Conservation (phyloP, 2,888 invertebrate genomes). For the Phanerotoma sp. region DNA sequence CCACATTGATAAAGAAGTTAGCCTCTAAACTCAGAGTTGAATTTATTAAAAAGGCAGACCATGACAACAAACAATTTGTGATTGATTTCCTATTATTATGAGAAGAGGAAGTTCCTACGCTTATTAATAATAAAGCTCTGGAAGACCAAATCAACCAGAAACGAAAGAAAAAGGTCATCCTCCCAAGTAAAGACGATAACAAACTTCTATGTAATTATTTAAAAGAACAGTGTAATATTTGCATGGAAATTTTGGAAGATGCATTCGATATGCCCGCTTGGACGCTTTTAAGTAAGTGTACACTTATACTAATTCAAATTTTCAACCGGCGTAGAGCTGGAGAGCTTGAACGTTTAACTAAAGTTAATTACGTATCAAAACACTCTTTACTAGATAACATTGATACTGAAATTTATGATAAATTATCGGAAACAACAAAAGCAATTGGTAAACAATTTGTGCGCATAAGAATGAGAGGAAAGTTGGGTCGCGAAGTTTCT, state of each 20-base stretch:
- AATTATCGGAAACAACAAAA: no score
- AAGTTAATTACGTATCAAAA: no score
- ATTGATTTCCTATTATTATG: constrained; percentile 8
- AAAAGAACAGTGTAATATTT: not conserved
- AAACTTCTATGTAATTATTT: constrained; percentile 3
- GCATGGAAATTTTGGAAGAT: not conserved
- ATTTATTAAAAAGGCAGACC: constrained; percentile 6
- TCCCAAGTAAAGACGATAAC: constrained; percentile 8
- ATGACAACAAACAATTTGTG: not conserved
- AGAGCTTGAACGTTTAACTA: no score
- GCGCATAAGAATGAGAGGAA: no score
- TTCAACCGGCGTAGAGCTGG: no score
- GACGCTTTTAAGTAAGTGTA: constrained; percentile 17
- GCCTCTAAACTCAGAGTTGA: constrained; percentile 2
- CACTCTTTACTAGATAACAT: no score
- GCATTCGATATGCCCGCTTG: constrained; percentile 9
- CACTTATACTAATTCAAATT: constrained; percentile 26
- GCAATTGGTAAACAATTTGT: no score
- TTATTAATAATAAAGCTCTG: constrained; percentile 7
- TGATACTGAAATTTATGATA: no score
- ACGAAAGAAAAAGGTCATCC: constrained; percentile 1
- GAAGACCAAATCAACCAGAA: constrained; percentile 2
- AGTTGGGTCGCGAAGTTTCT: no score
- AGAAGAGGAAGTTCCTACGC: not conserved
- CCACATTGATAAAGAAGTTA: constrained; percentile 23